These are phyloP conservation scores for Rousettus madagascariensis DNA, from an alignment of 2,797 vertebrate genomes.

Conservation along the genomic window DNA sequence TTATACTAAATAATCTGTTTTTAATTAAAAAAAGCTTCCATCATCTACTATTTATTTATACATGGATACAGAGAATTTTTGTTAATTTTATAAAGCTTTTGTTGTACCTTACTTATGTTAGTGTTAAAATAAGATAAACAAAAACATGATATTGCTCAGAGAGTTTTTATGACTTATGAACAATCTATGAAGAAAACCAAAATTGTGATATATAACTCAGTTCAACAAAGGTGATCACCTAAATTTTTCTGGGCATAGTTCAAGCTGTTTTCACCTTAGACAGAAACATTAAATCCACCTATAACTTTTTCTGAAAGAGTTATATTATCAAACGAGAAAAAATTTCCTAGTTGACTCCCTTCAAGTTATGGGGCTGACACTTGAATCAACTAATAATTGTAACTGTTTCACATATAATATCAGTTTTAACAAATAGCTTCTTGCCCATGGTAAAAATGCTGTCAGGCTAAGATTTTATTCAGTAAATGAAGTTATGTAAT, in stretches of 20 bases:
- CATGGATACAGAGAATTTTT: neutral
- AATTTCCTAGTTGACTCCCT: constrained; percentile 61
- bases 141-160: neutral
- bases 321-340: constrained; percentile 68
- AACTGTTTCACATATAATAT: constrained; percentile 78
- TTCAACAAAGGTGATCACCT: constrained; percentile 34
- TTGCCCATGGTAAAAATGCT: constrained; percentile 37
- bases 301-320: constrained; percentile 69
- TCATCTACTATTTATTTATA: neutral
- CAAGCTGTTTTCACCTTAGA: constrained; percentile 42
- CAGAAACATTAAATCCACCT: constrained; percentile 56
- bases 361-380: constrained; percentile 56
- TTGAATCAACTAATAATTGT: constrained; percentile 75
- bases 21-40: neutral
- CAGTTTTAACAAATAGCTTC: constrained; percentile 79
- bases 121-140: neutral
- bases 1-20: neutral
- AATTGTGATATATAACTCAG: constrained; percentile 9
- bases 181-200: constrained; percentile 11
- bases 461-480: constrained; percentile 60
- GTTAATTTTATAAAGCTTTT: neutral
- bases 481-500: constrained; percentile 48
- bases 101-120: neutral
- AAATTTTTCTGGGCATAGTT: constrained; percentile 32
- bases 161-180: neutral